Base-by-base conservation (phyloP, 1,140 invertebrate genomes). In the Drosophila yakuba region DNA sequence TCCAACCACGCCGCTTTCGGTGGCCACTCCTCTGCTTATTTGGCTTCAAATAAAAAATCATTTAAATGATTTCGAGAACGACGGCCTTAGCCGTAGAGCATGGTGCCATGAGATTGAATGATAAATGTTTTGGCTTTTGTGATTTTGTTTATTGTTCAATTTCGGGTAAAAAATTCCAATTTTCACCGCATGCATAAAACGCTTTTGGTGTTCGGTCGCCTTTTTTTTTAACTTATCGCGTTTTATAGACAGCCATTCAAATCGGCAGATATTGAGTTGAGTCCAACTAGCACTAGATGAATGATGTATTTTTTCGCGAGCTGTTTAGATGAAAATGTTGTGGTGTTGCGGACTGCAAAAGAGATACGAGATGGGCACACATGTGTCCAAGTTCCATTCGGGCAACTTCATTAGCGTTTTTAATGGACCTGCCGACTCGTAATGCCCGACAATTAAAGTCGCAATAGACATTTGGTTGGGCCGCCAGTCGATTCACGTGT, bases 71-170 rank as follows among this genome's bases (percentile, higher is more conserved):
- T 88, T 80, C 47, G 62, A 56, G 58, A 71, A 80, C 72, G 74
- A 52, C 74, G 38, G 38, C 36, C 47, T 44, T 45, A 28, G 43
- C 43, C 41, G n/a, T 2, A 39, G 10, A 7, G 14, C 43, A 44
- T 5, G 38, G 28, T 44, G 44, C 41, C 61, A 14, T 28, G 51
- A 83, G 74, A 74, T 84, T 84, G 78, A 90, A 90, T 89, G 84
- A 89, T 89, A 89, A 89, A 90, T 89, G 84, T 89, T 89, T 89
- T 89, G 85, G 85, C 83, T 89, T 88, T 84, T 89, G 84, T 90
- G 85, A 84, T 89, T 89, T 90, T 90, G 84, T 89, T 89, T 89
- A 89, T 89, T 89, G 84, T 88, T 89, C 80, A 89, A 83, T 78
- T 88, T 88, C 84, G 80, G 71, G 44, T 77, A 83, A 79, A 88